Base-by-base conservation (phyloP, 2,797 vertebrate genomes). In the Acanthis flammea region DNA sequence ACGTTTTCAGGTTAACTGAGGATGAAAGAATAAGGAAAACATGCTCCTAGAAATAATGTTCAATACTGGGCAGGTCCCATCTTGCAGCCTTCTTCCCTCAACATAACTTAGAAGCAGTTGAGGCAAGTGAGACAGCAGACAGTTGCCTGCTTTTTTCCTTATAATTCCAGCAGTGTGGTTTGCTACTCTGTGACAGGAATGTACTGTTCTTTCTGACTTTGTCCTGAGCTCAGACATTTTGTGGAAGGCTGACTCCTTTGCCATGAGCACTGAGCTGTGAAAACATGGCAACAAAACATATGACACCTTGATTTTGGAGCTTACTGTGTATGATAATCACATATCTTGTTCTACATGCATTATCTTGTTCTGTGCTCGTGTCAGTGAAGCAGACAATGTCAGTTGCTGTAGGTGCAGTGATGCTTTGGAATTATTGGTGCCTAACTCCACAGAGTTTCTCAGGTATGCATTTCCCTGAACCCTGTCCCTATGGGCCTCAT, bases 11-110 rank as follows among this genome's bases (percentile, higher is more conserved):
- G 76, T 91, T 35, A 95, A 50, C 25, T 28, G 35, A 79, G 39
- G 92, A 93, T 92, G 67, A 95, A 92, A 93, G 88, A 39, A 45
- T 45, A 33, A 95, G 53, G 63, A 81, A 95, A 86, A 53, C 16
- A 61, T 28, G 23, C 68, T 66, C 21, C 77, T 87, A 28, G 65
- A 91, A 91, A 61, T 68, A 61, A 61, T 80, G 45, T 86, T 88
- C 68, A 48, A 17, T 89, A 77, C 15, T 33, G 50, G 78, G 81
- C 92, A 95, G 45, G 88, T 84, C 37, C 53, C 47, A 25, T 70
- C 92, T 70, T 78, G 65, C 63, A 86, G 45, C 55, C 55, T 80
- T 72, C 31, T 82, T 94, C 71, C 53, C 23, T 63, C 63, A 91
- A 4, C 27, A 33, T 76, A 37, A 60, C 13, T 91, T 82, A 76